Conservation (phyloP, 2,888 invertebrate genomes). For the Dryobota labecula region DNA sequence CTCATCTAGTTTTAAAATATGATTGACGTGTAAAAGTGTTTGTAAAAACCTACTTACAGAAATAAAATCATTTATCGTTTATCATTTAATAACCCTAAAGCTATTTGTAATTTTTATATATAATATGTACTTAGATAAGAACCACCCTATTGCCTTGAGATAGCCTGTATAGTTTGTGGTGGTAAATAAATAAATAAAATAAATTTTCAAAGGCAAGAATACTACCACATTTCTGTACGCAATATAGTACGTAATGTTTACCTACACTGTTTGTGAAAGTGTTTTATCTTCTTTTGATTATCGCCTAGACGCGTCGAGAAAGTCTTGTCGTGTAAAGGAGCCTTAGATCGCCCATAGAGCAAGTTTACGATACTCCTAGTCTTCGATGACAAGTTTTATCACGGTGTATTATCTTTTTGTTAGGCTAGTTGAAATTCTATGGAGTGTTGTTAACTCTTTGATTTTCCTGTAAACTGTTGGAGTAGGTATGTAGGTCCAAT, state of each 20-base stretch:
- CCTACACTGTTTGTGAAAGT: not conserved
- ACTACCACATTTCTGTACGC: not conserved
- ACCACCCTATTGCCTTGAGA: no score
- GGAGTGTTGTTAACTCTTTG: slow-evolving; percentile 20
- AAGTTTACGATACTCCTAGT: slow-evolving; percentile 35
- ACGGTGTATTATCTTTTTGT: slow-evolving; percentile 23
- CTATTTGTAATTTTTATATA: no score
- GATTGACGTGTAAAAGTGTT: no score
- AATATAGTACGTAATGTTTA: not conserved
- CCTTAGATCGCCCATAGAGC: not conserved
- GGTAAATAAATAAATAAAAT: no score
- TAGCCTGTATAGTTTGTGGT: no score
- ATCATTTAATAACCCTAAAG: no score
- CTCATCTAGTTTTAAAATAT: no score
- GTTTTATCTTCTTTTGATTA: not conserved
- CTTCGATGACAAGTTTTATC: slow-evolving; percentile 37
- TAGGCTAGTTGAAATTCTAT: slow-evolving; percentile 31
- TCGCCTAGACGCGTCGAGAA: not conserved
- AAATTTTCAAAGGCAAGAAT: not conserved
- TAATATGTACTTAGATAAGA: no score
- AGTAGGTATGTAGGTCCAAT: no score
- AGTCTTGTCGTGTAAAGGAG: not conserved
- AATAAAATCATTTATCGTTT: no score
- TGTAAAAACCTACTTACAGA: no score
- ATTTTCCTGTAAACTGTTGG: slow-evolving; percentile 21